Base-by-base conservation (phyloP, 2,113 vertebrate species). In the Dicerorhinus sumatrensis region DNA sequence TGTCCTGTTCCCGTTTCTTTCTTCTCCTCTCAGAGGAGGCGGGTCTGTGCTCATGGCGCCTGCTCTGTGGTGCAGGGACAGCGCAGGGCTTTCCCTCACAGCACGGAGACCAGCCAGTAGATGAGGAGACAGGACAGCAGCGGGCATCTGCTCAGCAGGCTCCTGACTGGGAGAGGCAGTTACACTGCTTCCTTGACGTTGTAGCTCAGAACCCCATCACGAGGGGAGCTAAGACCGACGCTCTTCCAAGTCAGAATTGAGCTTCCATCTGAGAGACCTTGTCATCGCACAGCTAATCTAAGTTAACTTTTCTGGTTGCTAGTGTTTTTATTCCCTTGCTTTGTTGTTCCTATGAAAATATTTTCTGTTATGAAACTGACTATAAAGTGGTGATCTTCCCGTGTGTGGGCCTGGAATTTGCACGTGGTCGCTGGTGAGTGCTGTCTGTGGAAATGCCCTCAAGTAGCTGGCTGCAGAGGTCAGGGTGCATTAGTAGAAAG, bases 201-300 rank as follows among this genome's bases (percentile, higher is more conserved):
- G 97, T 98, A 11, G 98, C 99, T 99, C 98, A 0, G 98, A 99
- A 99, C 99, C 99, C 89, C 27, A 20, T 42, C 2, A 11, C 85
- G 82, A 98, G 99, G 99, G 98, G 99, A 99, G 99, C 98, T 72
- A 83, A 25, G 95, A 99, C 99, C 36, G 99, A 99, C 92, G 97
- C 97, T 98, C 99, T 97, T 89, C 97, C 98, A 98, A 18, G 95
- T 91, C 98, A 98, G 98, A 96, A 89, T 83, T 77, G 91, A 97
- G 97, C 95, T 92, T 86, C 91, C 39, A 97, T 89, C 65, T 51
- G 83, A 90, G 94, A 96, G 97, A 97, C 98, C 97, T 92, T 76
- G 63, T 62, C 91, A 70, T 97, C 91, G 86, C 97, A 90, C 96
- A 94, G 11, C 39, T 83, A 54, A 17, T 77, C 94, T 81, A 84